These are phyloP conservation scores for Ellobium chinense DNA, from an alignment of 2,888 invertebrate species.

Conservation along the genomic window DNA sequence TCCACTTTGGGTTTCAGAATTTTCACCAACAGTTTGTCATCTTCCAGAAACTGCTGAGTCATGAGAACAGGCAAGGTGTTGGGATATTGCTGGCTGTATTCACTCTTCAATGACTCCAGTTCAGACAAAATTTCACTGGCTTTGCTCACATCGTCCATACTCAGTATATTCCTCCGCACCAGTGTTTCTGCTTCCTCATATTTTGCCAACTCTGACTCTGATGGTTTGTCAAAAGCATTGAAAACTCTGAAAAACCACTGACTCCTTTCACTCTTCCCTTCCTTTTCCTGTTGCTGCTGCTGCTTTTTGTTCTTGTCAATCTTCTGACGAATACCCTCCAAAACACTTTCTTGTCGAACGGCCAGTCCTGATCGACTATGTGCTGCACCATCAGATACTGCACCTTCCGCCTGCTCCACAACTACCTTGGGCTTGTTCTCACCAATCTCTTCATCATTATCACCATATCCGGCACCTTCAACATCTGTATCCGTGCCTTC, in stretches of 20 bases:
- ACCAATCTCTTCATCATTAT: conserved; percentile 19
- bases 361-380: conserved; percentile 8
- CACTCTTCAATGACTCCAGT: conserved; percentile 41
- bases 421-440: conserved; percentile 20
- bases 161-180: conserved; percentile 16
- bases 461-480: conserved; percentile 38
- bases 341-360: conserved; percentile 46
- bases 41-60: conserved; percentile 29
- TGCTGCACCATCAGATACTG: not conserved
- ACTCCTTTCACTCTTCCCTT: conserved; percentile 38
- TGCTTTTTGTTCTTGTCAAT: conserved; percentile 53
- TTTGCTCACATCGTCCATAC: conserved; percentile 16
- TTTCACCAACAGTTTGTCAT: conserved; percentile 30
- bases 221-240: conserved; percentile 42
- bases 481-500: conserved; percentile 41
- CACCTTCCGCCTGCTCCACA: not conserved
- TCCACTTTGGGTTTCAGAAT: conserved; percentile 35
- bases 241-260: conserved; percentile 34
- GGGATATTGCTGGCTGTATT: conserved; percentile 14
- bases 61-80: conserved; percentile 32
- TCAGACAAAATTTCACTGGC: conserved; percentile 36
- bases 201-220: conserved; percentile 47
- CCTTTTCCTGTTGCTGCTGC: conserved; percentile 32
- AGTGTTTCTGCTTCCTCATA: conserved; percentile 45
- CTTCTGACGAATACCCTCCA: conserved; percentile 52